Percentiles rank a stretch among this genome's conserved stretches.
phyloP scores from a whole-genome alignment of 2,797 vertebrate species.

The Pantherophis alleghaniensis region DNA sequence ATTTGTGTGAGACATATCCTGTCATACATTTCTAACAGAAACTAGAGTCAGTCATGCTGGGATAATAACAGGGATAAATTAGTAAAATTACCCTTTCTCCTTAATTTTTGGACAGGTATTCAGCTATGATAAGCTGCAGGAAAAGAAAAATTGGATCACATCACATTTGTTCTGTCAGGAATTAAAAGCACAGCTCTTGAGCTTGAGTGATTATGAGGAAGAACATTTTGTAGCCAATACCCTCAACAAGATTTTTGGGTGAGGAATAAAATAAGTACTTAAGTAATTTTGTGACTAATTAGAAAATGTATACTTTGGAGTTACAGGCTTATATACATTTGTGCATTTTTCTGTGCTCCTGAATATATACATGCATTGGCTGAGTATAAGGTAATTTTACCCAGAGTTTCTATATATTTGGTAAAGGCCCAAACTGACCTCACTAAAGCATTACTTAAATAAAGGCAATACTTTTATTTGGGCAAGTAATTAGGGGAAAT shows the following conservation, averaged over 20 bases:
- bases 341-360: no score
- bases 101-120: constrained; percentile 78
- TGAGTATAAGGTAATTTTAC: background rate
- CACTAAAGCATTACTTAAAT: background rate
- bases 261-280: constrained; percentile 14
- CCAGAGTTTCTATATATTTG: background rate
- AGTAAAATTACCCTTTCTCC: background rate
- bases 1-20: background rate
- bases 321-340: background rate
- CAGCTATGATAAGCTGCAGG: constrained; percentile 78
- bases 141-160: constrained; percentile 86
- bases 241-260: constrained; percentile 93
- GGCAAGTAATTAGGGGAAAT: background rate
- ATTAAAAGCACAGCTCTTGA: constrained; percentile 88
- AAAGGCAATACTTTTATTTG: background rate
- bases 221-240: constrained; percentile 85
- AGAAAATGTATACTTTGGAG: background rate
- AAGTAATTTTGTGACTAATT: background rate
- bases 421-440: background rate
- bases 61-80: background rate
- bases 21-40: background rate
- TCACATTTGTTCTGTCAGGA: constrained; percentile 85
- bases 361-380: background rate
- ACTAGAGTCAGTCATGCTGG: background rate
- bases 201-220: constrained; percentile 84